Conservation (phyloP, 2,888 invertebrate genomes). For the Dasysyrphus albostriatus region DNA sequence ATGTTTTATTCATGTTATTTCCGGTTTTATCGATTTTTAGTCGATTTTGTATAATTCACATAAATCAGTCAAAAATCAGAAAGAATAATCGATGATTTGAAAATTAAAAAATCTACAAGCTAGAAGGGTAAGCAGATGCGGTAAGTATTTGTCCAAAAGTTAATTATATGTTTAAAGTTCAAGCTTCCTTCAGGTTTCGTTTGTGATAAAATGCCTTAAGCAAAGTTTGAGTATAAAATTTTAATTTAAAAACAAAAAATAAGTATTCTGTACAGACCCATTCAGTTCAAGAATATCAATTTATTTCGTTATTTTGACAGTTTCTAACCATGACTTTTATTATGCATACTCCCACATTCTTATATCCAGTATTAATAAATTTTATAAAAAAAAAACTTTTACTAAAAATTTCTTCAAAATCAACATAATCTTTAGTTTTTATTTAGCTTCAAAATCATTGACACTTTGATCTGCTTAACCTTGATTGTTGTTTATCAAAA, state of each 20-base stretch:
- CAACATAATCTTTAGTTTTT: conserved; percentile 11
- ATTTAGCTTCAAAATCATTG: conserved; percentile 40
- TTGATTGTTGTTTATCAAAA: conserved; percentile 26
- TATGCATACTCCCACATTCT: background rate
- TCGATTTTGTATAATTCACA: background rate
- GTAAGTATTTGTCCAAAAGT: background rate
- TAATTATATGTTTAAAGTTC: background rate
- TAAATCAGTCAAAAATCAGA: background rate
- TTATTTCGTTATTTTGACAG: conserved; percentile 17
- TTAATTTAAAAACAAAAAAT: background rate
- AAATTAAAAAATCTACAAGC: background rate
- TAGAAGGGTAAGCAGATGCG: background rate
- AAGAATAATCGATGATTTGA: background rate
- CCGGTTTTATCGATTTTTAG: background rate
- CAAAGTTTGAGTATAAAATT: background rate
- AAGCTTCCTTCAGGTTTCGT: background rate
- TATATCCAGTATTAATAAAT: background rate
- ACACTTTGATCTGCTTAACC: conserved; percentile 44
- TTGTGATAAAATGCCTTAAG: conserved; percentile 1
- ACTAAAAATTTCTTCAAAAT: conserved; percentile 15
- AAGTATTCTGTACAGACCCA: background rate
- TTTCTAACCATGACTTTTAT: conserved; percentile 10
- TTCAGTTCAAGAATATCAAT: conserved; percentile 9
- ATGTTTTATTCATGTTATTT: background rate
- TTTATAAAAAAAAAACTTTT: too few species aligned